Base-by-base conservation (phyloP, 1,140 invertebrate species). In the Physella acuta region DNA sequence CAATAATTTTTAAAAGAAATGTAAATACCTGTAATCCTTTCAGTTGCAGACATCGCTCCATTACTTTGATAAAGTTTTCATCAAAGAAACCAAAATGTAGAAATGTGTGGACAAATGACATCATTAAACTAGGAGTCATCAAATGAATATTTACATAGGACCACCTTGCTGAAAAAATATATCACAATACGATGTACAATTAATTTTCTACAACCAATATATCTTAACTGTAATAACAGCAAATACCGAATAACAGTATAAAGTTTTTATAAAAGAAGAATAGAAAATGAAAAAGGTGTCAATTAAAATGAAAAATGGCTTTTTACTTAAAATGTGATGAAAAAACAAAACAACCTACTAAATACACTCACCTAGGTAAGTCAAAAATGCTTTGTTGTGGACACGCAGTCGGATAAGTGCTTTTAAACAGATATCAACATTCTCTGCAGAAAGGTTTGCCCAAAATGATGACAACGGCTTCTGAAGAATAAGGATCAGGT, bases 1-100 rank as follows among this genome's bases (percentile, higher is more conserved):
- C 87, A 1, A 88, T 81, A 89, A 90, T 92, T 71, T 88, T 86
- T 1, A 87, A 85, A 37, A 89, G 79, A 68, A 80, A 79, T 65
- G 81, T 83, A 31, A 90, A 82, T 73, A 20, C 67, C 70, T 16
- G 84, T 81, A 53, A 85, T 80, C 49, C 86, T 79, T 72, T 86
- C 86, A 71, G 33, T 14, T 26, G 39, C 1, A 68, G 37, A 30
- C 66, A 68, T 44, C 39, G 5, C 56, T 68, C 66, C 24, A 68
- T 58, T 1, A 68, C 66, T 28, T 44, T 58, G 31, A 68, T 24
- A 17, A 68, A 26, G 39, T 68, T 68, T 1, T 58, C 31, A 52
- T 68, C 56, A 14, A 68, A 26, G 20, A 68, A 59, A 36, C 11
- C 4, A 52, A 44, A 68, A 5, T 49, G 53, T 24, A 60, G 33